phyloP scores from a whole-genome alignment of 2,888 invertebrate genomes.

The Andrena hattorfiana region DNA sequence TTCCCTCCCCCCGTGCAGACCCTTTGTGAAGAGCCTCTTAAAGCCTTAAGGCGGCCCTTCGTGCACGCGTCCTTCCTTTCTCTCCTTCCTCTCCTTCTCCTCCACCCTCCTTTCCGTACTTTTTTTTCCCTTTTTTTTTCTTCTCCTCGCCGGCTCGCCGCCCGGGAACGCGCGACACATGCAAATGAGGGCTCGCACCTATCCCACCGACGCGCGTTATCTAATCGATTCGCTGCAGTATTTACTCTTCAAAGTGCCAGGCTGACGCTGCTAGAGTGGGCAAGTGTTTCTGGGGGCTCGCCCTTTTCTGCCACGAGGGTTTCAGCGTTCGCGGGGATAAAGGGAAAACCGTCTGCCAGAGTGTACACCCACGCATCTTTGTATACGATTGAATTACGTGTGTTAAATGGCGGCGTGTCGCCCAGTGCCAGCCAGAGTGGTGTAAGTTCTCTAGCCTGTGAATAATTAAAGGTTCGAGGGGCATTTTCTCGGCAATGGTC shows the following conservation, averaged over 20 bases:
- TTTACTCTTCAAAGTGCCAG: background rate
- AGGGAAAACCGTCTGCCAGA: too few species aligned
- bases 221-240: conserved; percentile 31
- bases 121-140: conserved; percentile 1
- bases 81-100: conserved; percentile 5
- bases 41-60: conserved; percentile 64
- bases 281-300: background rate
- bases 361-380: too few species aligned
- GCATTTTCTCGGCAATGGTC: conserved; percentile 14
- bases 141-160: conserved; percentile 21
- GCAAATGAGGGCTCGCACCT: conserved; percentile 41
- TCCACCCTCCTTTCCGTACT: background rate
- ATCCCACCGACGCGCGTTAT: conserved; percentile 6
- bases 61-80: conserved; percentile 60
- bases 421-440: too few species aligned
- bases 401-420: too few species aligned
- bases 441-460: too few species aligned
- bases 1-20: conserved; percentile 17
- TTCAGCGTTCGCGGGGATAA: too few species aligned
- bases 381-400: too few species aligned
- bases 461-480: background rate
- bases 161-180: conserved; percentile 52
- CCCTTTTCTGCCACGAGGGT: too few species aligned
- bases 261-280: background rate
- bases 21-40: conserved; percentile 63